Evolutionary conservation across 2,113 vertebrate species (phyloP), one percentile per base, ranked within the genome.

Genomic region (Chloropsis cyanopogon): DNA sequence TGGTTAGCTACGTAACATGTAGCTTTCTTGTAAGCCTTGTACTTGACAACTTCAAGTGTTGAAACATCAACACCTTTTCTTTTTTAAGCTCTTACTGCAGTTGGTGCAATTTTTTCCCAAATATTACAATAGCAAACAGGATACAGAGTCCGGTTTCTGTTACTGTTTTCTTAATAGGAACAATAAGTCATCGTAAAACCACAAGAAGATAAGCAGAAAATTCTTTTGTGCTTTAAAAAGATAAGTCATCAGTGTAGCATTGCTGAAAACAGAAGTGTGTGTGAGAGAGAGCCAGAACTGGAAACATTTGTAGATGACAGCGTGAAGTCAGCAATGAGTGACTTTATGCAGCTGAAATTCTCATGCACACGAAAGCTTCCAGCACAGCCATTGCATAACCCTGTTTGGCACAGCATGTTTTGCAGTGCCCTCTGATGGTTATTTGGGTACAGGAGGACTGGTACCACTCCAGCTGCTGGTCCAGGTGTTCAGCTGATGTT

Each of bases 111-210:
- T 85, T 92, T 96, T 88, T 25, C 82, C 85, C 66, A 93, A 81
- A 91, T 92, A 90, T 78, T 91, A 95, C 95, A 97, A 64, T 95
- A 80, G 88, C 86, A 86, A 97, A 87, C 94, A 97, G 96, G 96
- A 97, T 96, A 79, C 70, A 93, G 79, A 96, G 91, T 97, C 86
- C 87, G 86, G 94, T 96, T 97, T 95, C 92, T 96, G 91, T 97
- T 97, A 96, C 95, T 95, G 83, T 97, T 97, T 96, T 97, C 95
- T 97, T 96, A 97, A 88, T 96, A 91, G 82, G 90, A 94, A 93
- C 84, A 97, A 50, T 93, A 96, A 97, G 83, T 81, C 93, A 85
- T 93, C 37, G 5, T 77, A 95, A 97, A 97, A 96, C 94, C 96
- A 92, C 94, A 97, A 61, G 96, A 96, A 96, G 93, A 95, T 95